Conservation (phyloP, 2,888 invertebrate genomes). For the Dione juno region DNA sequence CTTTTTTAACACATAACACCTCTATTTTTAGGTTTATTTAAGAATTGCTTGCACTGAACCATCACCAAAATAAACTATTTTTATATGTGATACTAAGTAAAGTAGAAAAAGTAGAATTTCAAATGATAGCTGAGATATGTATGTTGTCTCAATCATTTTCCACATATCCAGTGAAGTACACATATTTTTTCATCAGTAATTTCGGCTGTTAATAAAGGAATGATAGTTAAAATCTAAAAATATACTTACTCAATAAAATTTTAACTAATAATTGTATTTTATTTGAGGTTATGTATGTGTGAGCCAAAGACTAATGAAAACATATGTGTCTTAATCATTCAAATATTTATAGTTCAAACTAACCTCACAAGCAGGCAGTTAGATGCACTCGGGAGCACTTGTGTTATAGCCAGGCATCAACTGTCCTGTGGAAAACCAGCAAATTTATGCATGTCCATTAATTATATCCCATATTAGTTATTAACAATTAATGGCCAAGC, state of each 20-base stretch:
- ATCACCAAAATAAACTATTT: not conserved
- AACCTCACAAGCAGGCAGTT: slow-evolving; percentile 82
- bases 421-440: slow-evolving; percentile 77
- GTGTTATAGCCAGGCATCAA: slow-evolving; percentile 77
- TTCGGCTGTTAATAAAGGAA: not conserved
- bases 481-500: slow-evolving; percentile 56
- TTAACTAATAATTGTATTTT: not conserved
- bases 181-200: not conserved
- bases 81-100: not conserved
- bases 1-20: too few relatives aligned
- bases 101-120: not conserved
- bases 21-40: too few relatives aligned
- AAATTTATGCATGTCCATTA: slow-evolving; percentile 61
- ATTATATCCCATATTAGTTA: slow-evolving; percentile 56
- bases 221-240: not conserved
- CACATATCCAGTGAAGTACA: not conserved
- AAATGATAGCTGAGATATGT: not conserved
- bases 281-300: not conserved
- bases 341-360: slow-evolving; percentile 55
- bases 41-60: not conserved
- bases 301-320: slow-evolving; percentile 13
- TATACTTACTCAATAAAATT: too few relatives aligned
- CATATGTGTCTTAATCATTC: slow-evolving; percentile 11
- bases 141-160: not conserved
- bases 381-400: slow-evolving; percentile 77